Base-by-base conservation (phyloP, 2,113 vertebrate genomes). In the Chaetodon auriga region DNA sequence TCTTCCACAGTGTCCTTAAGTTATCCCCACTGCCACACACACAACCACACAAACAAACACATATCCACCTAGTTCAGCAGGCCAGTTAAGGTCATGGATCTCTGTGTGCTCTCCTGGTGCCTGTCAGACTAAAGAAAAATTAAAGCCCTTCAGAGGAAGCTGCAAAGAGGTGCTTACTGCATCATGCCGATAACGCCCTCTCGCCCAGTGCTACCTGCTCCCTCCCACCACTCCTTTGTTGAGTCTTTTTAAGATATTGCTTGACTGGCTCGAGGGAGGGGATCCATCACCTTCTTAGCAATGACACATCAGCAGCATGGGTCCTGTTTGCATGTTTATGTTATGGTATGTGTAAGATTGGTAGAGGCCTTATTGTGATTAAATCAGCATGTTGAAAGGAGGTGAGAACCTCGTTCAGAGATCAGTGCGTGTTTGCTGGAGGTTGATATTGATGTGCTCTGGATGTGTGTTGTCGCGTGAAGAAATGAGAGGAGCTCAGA, bases 121-220 rank as follows among this genome's bases (percentile, higher is more conserved):
- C 72, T 84, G 82, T 86, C 79, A 88, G 69, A 78, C 75, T 38
- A 73, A 84, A 83, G 76, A 85, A 88, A 88, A 90, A 91, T 84
- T 41, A 69, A 87, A 84, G 78, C 25, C 11, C 45, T 81, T 70
- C n/a, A 49, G 57, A 53, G 82, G 49, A 71, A 65, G 74, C 76
- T 75, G 81, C 74, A 75, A 75, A 61, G 83, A 71, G 62, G 62
- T 71, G 77, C 83, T 74, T 68, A 89, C 90, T 92, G 93, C 87
- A 87, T 84, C 77, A 66, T 60, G 54, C 68, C 3, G 82, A 93
- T 94, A 92, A 90, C 80, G 58, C 62, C 71, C 66, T 51, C 64
- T 80, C n/a, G 0, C 78, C 79, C 53, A 11, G 58, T 46, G 78
- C 71, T 73, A 80, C 75, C 78, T 80, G 71, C 77, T 66, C 55